Evolutionary conservation across 1,140 invertebrate genomes (phyloP).

Genomic region (Heliconius hermathena): DNA sequence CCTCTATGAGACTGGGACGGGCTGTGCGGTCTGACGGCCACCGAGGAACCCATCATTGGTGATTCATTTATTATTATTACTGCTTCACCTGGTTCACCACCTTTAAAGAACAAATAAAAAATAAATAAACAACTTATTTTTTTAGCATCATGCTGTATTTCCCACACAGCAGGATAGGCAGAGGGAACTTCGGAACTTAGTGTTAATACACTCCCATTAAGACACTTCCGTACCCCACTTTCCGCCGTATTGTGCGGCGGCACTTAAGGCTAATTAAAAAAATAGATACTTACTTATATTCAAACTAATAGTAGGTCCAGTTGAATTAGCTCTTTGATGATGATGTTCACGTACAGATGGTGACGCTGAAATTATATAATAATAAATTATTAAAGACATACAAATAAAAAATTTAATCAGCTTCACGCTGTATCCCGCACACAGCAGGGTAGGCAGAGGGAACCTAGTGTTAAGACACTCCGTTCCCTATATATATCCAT

Average conservation of each 20-base stretch:
- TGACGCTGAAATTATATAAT: conserved; percentile 56
- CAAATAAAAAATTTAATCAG: too few relatives aligned
- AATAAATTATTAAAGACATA: not conserved
- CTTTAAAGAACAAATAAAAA: conserved; percentile 36
- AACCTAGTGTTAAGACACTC: too few relatives aligned
- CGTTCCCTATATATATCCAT: too few relatives aligned
- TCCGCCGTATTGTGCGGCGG: too few relatives aligned
- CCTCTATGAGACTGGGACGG: conserved; percentile 69
- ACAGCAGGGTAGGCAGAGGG: too few relatives aligned
- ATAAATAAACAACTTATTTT: too few relatives aligned
- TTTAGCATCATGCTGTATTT: too few relatives aligned
- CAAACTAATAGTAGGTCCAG: conserved; percentile 77
- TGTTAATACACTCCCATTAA: too few relatives aligned
- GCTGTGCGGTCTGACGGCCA: conserved; percentile 62
- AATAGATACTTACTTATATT: conserved; percentile 74
- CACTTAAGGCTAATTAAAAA: not conserved
- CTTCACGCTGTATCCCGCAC: too few relatives aligned
- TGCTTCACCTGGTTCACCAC: conserved; percentile 75
- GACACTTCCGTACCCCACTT: too few relatives aligned
- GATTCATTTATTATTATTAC: conserved; percentile 79
- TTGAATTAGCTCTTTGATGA: conserved; percentile 78
- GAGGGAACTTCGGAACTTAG: too few relatives aligned
- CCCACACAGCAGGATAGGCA: too few relatives aligned
- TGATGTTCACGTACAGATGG: conserved; percentile 74
- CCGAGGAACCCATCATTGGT: conserved; percentile 59